Evolutionary conservation across 2,797 vertebrate species (phyloP).

Genomic region (Phalloptychus januarius): DNA sequence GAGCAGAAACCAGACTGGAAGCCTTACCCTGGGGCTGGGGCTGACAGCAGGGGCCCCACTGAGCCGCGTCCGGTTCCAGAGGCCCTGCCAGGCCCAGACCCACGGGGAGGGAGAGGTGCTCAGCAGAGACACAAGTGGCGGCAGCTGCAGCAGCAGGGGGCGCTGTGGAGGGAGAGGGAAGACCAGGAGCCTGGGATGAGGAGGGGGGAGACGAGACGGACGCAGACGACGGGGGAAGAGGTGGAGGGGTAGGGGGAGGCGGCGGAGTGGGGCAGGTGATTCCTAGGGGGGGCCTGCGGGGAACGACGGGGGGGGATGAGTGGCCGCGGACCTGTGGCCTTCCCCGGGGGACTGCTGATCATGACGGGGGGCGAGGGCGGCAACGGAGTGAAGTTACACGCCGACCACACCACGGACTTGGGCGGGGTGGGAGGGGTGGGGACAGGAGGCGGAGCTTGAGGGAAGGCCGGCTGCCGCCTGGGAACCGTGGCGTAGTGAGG

Average conservation of each 20-base stretch:
- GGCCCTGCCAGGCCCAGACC: constrained; percentile 87
- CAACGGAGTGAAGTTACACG: constrained; percentile 89
- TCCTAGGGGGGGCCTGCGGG: constrained; percentile 77
- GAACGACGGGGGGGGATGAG: constrained; percentile 91
- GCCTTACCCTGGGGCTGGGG: constrained; percentile 93
- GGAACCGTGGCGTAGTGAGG: constrained; percentile 95
- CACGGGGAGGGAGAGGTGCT: constrained; percentile 77
- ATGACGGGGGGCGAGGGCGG: constrained; percentile 95
- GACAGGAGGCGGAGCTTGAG: constrained; percentile 71
- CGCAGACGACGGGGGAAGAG: constrained; percentile 76
- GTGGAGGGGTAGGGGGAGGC: constrained; percentile 78
- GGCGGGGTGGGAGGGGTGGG: constrained; percentile 77
- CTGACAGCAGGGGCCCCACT: constrained; percentile 85
- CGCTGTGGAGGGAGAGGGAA: constrained; percentile 98
- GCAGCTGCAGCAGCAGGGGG: constrained; percentile 91
- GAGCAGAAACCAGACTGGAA: constrained; percentile 56
- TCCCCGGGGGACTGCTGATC: constrained; percentile 96
- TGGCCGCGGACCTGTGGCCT: constrained; percentile 89
- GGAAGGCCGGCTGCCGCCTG: constrained; percentile 85
- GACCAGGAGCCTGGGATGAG: constrained; percentile 96
- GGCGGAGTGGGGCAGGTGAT: constrained; percentile 82
- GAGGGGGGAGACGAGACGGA: constrained; percentile 85
- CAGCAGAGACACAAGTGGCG: constrained; percentile 87
- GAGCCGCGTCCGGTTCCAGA: constrained; percentile 88
- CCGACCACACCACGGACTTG: constrained; percentile 88